Conservation (phyloP, 2,888 invertebrate genomes). For the Gortyna flavago region DNA sequence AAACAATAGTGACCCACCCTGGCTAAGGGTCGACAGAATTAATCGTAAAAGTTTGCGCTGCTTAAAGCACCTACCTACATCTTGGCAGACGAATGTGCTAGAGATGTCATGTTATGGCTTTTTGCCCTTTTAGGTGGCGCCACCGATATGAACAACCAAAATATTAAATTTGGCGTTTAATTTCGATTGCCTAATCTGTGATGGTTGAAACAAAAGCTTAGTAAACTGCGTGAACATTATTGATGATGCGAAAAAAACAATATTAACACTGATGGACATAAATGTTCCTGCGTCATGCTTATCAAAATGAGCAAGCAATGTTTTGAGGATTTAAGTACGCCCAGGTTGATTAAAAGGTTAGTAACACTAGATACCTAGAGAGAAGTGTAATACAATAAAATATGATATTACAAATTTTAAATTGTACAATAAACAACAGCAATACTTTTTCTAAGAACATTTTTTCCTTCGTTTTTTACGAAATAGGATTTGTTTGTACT, state of each 20-base stretch:
- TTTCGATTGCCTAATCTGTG: background rate
- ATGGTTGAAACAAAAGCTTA: background rate
- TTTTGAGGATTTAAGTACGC: background rate
- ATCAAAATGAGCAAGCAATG: background rate
- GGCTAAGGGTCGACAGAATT: background rate
- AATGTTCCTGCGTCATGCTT: background rate
- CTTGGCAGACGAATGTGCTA: background rate
- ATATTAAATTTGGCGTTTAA: background rate
- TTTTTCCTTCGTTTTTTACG: conserved; percentile 23
- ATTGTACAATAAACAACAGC: conserved; percentile 34
- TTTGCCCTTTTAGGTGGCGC: too few species aligned
- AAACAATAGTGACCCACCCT: background rate
- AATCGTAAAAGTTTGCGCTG: conserved; percentile 4
- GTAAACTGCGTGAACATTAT: background rate
- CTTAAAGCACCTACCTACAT: background rate
- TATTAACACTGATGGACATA: background rate
- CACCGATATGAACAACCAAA: background rate
- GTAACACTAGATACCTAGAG: background rate
- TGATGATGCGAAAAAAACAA: background rate
- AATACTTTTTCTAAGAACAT: conserved; percentile 46
- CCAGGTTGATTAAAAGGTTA: background rate
- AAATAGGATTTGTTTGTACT: conserved; percentile 73
- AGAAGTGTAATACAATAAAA: background rate
- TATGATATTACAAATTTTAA: background rate
- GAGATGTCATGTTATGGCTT: background rate